Evolutionary conservation across 1,140 invertebrate species (phyloP), one percentile per base, ranked within the genome.

Genomic region (Bombus superbus): DNA sequence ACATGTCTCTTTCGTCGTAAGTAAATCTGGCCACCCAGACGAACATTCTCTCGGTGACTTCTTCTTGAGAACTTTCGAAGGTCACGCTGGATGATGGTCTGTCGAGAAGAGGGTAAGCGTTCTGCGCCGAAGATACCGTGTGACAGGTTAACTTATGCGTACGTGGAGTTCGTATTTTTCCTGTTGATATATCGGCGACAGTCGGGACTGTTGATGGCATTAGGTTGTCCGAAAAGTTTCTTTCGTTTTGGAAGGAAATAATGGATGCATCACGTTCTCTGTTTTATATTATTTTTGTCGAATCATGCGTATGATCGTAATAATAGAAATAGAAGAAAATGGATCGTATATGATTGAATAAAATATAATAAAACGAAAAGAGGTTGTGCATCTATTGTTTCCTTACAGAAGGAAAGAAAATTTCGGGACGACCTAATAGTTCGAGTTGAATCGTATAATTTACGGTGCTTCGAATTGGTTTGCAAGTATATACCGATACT

Each of bases 21-120:
- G 32, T 22, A 59, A 72, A 69, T 62, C n/a, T 71, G 68, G 5
- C 68, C 68, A 42, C 35, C 68, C 68, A 72, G 35, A 42, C 40
- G 42, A 38, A 57, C 25, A 28, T 28, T 25, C 47, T 9, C 8
- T 1, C 38, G 4, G 5, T 44, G n/a, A 3, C 77, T 68, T 66
- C 77, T 68, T 66, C 62, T 35, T 66, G 18, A 53, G 28, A 38
- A n/a, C 32, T 77, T 75, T 28, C 18, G 38, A 77, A 77, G 57
- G 75, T 59, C 53, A 40, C 35, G 47, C 5, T 13, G n/a, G n/a
- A 32, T 68, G 62, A 79, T 66, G 40, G 42, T 38, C 8, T 18
- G 64, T 66, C 32, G 40, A 64, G n/a, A 79, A 22, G 3, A 77
- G 57, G 4, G 25, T 75, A 73, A 28, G 10, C 38, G 13, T 42